Evolutionary conservation across 2,113 vertebrate species (phyloP).

Genomic region (Salvator merianae): DNA sequence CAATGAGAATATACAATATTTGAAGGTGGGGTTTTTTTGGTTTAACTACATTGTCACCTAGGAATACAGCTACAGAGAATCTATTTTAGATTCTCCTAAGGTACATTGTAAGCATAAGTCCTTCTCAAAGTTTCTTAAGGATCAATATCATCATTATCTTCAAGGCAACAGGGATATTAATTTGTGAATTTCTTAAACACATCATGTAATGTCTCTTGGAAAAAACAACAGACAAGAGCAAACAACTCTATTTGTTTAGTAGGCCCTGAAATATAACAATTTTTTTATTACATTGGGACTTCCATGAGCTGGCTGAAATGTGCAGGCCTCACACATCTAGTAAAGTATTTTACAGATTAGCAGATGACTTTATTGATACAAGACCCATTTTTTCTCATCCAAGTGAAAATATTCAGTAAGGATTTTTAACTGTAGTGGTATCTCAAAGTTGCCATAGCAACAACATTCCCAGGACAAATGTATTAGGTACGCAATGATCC

Average conservation of each 20-base stretch:
- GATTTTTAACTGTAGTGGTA: not conserved
- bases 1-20: no score
- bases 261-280: not conserved
- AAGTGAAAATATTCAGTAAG: not conserved
- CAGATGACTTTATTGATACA: not conserved
- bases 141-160: no score
- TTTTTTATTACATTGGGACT: not conserved
- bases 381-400: not conserved
- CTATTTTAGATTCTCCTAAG: no score
- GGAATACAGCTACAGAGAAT: no score
- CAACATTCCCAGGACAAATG: not conserved
- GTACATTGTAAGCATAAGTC: no score
- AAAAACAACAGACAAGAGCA: no score
- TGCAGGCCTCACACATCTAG: not conserved
- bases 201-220: no score
- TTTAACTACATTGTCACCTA: no score
- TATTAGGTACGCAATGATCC: not conserved
- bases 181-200: no score
- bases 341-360: not conserved
- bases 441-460: constrained; percentile 7
- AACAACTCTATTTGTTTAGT: not conserved
- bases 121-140: no score
- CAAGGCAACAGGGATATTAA: no score
- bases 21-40: no score
- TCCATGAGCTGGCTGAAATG: not conserved